Evolutionary conservation across 2,888 invertebrate species (phyloP), one percentile per base, ranked within the genome.

Genomic region (Catocala fraxini): DNA sequence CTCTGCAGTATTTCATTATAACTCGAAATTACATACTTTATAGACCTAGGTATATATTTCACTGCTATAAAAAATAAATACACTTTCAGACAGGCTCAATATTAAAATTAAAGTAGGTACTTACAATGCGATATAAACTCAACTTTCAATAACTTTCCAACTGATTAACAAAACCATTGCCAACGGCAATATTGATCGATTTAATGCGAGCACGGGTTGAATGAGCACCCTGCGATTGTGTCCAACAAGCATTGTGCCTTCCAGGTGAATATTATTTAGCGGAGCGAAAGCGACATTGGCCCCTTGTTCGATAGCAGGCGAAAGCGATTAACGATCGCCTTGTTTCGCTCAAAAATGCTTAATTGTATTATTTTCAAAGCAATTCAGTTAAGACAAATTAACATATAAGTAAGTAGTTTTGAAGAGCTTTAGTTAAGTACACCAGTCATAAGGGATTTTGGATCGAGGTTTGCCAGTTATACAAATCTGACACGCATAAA

Each of bases 261-360:
- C 65, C 75, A 75, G 73, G 70, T 71, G 68, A 65, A 70, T 65
- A 63, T 74, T 76, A 75, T 78, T 80, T 65, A 74, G 63, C 68
- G 66, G 68, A 57, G 45, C 73, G 68, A 68, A 69, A 68, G 64
- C 62, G 64, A 58, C 65, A 64, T 25, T 68, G 64, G 47, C n/a
- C 7, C 4, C 10, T 11, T 9, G 47, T 47, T 11, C 33, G 25
- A 47, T 1, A 25, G 47, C 10, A 9, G 11, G 25, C 10, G 10
- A 47, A 6, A 9, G 13, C 25, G 6, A 46, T 15, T 13, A 13
- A 6, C 35, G 35, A 39, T 9, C 35, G 35, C 1, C 9, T 39
- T 39, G 35, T 39, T 39, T 39, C 6, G 6, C 35, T 39, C 6
- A 39, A 39, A 9, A 9, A 35, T 6, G 4, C 4, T 6, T 0